These are phyloP conservation scores for Phasianus colchicus DNA, from an alignment of 2,113 vertebrate genomes.

Conservation along the genomic window DNA sequence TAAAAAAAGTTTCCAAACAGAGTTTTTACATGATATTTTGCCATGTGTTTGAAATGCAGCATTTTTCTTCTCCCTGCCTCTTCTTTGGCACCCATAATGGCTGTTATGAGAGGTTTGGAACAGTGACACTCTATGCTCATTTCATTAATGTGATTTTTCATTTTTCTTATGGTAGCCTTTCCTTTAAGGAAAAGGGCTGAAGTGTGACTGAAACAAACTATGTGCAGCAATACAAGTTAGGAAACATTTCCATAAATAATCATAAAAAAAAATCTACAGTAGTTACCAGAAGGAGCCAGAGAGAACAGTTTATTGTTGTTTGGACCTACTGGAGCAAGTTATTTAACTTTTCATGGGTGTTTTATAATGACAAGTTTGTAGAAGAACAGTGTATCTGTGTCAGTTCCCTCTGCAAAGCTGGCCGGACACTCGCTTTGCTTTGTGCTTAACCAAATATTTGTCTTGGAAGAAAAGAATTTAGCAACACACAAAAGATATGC, in stretches of 20 bases:
- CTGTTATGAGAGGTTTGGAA: neutral
- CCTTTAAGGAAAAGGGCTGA: conserved; percentile 20
- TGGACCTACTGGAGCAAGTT: conserved; percentile 39
- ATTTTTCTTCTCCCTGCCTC: neutral
- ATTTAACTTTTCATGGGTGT: conserved; percentile 32
- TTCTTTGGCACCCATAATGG: neutral
- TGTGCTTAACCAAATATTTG: conserved; percentile 75
- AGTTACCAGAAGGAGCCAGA: conserved; percentile 45
- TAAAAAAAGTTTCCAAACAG: neutral
- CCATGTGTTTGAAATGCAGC: neutral
- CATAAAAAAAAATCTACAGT: conserved; percentile 15
- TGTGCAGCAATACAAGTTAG: conserved; percentile 29
- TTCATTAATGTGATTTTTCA: neutral
- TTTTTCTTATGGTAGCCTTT: neutral
- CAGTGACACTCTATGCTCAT: too few species aligned
- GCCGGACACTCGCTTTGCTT: conserved; percentile 60
- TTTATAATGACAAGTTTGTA: conserved; percentile 58
- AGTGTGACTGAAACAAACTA: neutral
- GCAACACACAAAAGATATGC: conserved; percentile 56
- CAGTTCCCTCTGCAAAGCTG: conserved; percentile 18
- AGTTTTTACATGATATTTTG: neutral
- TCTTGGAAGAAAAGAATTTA: conserved; percentile 72
- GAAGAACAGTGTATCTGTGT: conserved; percentile 36
- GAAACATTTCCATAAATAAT: conserved; percentile 68
- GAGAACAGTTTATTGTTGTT: conserved; percentile 50